Percentiles rank a stretch among this genome's conserved stretches.
Conservation (phyloP, 2,113 vertebrate genomes). For the Gymnogyps californianus region DNA sequence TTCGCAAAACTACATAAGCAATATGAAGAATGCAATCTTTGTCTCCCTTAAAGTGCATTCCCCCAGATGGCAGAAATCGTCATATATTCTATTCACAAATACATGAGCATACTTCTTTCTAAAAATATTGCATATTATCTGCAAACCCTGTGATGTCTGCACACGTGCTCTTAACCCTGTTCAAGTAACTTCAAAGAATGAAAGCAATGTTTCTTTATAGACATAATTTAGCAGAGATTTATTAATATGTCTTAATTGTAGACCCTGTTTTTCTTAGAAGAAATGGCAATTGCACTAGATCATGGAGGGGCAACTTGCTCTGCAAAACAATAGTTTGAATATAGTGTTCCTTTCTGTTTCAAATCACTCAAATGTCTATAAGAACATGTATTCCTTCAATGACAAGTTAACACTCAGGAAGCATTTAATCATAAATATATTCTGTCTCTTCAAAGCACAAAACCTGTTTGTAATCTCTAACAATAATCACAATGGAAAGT, state of each 20-base stretch:
- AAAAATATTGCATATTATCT: not conserved
- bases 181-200: not conserved
- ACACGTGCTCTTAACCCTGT: not conserved
- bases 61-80: not conserved
- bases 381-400: not conserved
- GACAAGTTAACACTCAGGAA: not conserved
- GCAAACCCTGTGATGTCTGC: not conserved
- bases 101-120: not conserved
- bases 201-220: not conserved
- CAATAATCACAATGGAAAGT: not conserved
- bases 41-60: not conserved
- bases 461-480: not conserved
- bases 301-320: not conserved
- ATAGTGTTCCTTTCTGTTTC: not conserved
- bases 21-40: not conserved
- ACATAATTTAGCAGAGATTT: not conserved
- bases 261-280: not conserved
- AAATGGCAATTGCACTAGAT: not conserved
- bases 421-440: not conserved
- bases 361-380: not conserved
- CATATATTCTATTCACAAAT: not conserved
- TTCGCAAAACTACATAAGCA: not conserved
- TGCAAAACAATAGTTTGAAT: not conserved
- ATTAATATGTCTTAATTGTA: not conserved
- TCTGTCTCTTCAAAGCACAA: not conserved